Evolutionary conservation across 2,113 vertebrate genomes (phyloP), one percentile per base, ranked within the genome.

Genomic region (Leptodactylus fuscus): DNA sequence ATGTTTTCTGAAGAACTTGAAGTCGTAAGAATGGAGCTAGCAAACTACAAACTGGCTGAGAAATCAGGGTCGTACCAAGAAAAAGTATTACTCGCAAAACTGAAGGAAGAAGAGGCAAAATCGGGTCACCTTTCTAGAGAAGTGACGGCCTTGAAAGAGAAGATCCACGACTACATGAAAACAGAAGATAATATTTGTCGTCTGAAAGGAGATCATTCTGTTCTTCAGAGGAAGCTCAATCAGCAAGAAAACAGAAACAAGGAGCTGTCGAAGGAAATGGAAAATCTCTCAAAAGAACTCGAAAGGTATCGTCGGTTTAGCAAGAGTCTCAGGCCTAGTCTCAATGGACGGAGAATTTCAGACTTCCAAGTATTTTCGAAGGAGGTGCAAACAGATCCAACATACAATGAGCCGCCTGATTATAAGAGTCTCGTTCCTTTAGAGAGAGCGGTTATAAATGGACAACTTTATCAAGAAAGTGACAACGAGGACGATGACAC

Each of bases 221-320:
- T 95, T 60, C 90, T 99, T 88, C 97, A 99, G 81, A 96, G 95
- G 86, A 99, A 97, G 89, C 94, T 99, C 62, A 95, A 93, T 77
- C 97, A 97, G 88, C 97, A 99, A 89, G 98, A 99, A 90, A 95
- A 96, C 81, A 93, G 96, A 81, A 99, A 99, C 90, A 97, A 95
- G 88, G 98, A 99, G 75, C 90, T 99, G 82, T 94, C 94, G 82
- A 94, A 95, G 91, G 98, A 99, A 90, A 98, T 97, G 90, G 98
- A 99, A 91, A 96, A 90, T 15, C 96, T 99, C 83, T 97, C 92
- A 0, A 95, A 96, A 86, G 98, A 99, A 88, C 87, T 99, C n/a
- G 98, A 99, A 86, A 91, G 96, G 87, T 99, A 98, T 88, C 91
- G 96, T 9, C 93, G 93, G 81, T 99, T 97, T 86, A 99, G 95